A percentile compares a stretch with the other conserved stretches of the same genome.
Evolutionary conservation across 1,140 invertebrate genomes (phyloP).

Genomic region (Saxidomus purpurata): DNA sequence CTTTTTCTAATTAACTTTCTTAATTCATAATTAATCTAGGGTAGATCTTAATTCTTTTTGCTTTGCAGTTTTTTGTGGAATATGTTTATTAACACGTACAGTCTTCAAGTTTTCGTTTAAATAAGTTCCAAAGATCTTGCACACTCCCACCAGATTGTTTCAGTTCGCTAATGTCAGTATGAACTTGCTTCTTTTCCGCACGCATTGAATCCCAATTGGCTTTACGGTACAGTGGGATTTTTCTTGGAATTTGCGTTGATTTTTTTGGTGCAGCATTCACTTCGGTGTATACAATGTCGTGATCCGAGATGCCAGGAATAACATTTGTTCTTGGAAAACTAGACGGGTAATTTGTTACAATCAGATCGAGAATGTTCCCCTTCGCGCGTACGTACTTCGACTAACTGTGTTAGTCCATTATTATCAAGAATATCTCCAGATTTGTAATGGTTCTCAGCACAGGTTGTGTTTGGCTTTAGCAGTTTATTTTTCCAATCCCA

Average conservation of each 20-base stretch:
- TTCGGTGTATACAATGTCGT: constrained; percentile 59
- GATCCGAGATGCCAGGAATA: constrained; percentile 62
- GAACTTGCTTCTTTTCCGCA: background rate
- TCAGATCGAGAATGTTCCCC: constrained; percentile 7
- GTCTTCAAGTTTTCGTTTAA: background rate
- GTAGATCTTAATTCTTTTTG: constrained; percentile 12
- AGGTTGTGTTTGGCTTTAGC: constrained; percentile 18
- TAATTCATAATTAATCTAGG: constrained; percentile 29
- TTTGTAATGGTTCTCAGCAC: constrained; percentile 3
- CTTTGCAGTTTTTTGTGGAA: constrained; percentile 54
- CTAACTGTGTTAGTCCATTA: constrained; percentile 41
- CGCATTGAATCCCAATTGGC: constrained; percentile 59
- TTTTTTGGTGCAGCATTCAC: background rate
- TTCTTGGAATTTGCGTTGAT: constrained; percentile 21
- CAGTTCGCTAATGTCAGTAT: background rate
- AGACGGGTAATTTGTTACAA: constrained; percentile 27
- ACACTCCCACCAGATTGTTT: background rate
- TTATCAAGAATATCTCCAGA: constrained; percentile 38
- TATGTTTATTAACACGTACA: background rate
- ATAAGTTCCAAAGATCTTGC: constrained; percentile 22
- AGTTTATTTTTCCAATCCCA: constrained; percentile 39
- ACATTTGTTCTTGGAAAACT: constrained; percentile 22
- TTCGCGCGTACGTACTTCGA: constrained; percentile 45
- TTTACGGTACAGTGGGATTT: constrained; percentile 59
- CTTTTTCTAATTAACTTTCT: constrained; percentile 37